These are phyloP conservation scores for Nesoenas mayeri DNA, from an alignment of 2,113 vertebrate genomes.

Conservation along the genomic window DNA sequence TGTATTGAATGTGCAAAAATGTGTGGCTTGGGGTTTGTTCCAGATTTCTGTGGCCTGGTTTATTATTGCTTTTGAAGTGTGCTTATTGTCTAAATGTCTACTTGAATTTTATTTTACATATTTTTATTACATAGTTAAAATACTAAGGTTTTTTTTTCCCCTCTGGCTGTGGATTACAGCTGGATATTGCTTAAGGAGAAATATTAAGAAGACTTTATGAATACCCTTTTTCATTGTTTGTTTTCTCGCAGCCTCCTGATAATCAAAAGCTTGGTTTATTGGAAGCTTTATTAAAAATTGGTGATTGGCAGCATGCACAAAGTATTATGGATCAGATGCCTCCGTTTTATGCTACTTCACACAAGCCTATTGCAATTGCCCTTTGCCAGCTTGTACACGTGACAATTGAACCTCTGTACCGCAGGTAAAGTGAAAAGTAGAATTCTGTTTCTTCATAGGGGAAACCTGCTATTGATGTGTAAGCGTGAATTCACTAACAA, in stretches of 20 bases:
- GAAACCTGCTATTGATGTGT: neutral
- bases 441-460: neutral
- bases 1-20: neutral
- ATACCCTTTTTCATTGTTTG: neutral
- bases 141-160: neutral
- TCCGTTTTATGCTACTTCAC: constrained; percentile 91
- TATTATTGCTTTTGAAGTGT: neutral
- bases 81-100: neutral
- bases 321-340: constrained; percentile 99
- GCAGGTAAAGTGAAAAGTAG: constrained; percentile 79
- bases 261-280: constrained; percentile 97
- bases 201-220: neutral
- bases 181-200: neutral
- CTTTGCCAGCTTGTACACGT: constrained; percentile 95
- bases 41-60: neutral
- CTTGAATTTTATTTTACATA: neutral
- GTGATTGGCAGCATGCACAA: constrained; percentile 97
- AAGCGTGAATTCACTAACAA: neutral
- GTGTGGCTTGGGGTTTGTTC: neutral
- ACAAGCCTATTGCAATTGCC: constrained; percentile 92
- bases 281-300: constrained; percentile 93
- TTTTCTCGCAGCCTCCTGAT: constrained; percentile 86
- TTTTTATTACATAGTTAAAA: neutral
- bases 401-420: constrained; percentile 93
- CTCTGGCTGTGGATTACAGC: neutral